Evolutionary conservation across 2,797 vertebrate species (phyloP), one percentile per base, ranked within the genome.

Genomic region (Cottoperca gobio): DNA sequence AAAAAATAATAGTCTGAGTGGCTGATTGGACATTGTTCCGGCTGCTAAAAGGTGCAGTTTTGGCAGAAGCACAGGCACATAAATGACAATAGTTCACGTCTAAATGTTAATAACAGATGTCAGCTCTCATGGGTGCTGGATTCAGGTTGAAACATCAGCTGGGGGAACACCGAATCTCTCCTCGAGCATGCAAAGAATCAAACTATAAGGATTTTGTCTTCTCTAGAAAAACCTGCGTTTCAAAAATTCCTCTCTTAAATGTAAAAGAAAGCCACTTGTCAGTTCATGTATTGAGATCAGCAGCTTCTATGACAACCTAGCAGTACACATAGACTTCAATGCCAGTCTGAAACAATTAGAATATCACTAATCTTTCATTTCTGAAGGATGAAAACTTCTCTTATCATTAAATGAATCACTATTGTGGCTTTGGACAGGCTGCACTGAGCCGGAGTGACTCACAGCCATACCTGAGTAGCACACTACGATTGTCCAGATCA

Each of bases 1-100:
- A 17, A 59, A 66, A 45, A n/a, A 26, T 17, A 49, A 74, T 64
- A 52, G 82, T 88, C 85, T 86, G 82, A 86, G 86, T 79, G 89
- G 81, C 39, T 88, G 52, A 84, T 83, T 82, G 67, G 75, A 13
- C 37, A 13, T 2, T 35, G 35, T 19, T 53, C 37, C 54, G 69
- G 58, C 58, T 64, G 45, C 63, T n/a, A 40, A 4, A 23, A 69
- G 43, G 59, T 49, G 53, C 53, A 49, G 35, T 6, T 53, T 11
- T 1, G 8, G 17, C 5, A 31, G 31, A 39, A 57, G 39, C n/a
- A 52, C 31, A 52, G 53, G 33, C 28, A 48, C 54, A 63, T 6
- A 13, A 16, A 67, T 14, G 0, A 9, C 13, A 66, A 6, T 3
- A 55, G 57, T 17, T 70, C 24, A 63, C 4, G 12, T 8, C 6